Conservation (phyloP, 2,797 vertebrate species). For the Enteromius trimaculatus region DNA sequence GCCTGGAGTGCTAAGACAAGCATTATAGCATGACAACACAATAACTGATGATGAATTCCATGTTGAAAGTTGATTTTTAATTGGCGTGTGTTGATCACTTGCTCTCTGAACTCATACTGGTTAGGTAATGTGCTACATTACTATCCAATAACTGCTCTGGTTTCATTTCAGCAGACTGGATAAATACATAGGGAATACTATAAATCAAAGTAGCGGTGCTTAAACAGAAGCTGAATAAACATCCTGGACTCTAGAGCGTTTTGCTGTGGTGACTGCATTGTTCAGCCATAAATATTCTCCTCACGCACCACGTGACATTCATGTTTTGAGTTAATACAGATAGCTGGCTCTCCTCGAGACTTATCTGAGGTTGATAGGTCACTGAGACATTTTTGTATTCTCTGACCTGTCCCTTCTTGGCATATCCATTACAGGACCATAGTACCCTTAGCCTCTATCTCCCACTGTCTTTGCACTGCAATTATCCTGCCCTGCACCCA, state of each 20-base stretch:
- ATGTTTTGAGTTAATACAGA: conserved; percentile 40
- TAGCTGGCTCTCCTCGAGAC: conserved; percentile 13
- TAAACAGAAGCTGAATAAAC: conserved; percentile 45
- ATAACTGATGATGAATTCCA: neutral
- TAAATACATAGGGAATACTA: conserved; percentile 34
- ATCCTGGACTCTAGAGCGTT: conserved; percentile 32
- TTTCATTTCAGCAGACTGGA: conserved; percentile 14
- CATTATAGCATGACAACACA: conserved; percentile 6
- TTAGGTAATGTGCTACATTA: neutral
- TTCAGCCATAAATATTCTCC: conserved; percentile 43
- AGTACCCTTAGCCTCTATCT: conserved; percentile 24
- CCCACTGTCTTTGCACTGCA: conserved; percentile 19
- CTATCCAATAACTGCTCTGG: neutral
- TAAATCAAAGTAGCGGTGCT: conserved; percentile 42
- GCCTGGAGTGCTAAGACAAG: neutral
- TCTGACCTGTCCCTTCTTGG: neutral
- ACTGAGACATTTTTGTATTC: conserved; percentile 22
- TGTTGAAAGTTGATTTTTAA: neutral
- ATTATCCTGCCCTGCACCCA: conserved; percentile 43
- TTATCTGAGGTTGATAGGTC: conserved; percentile 30
- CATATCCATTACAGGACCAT: conserved; percentile 23
- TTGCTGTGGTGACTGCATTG: conserved; percentile 26
- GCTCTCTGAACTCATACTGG: conserved; percentile 1
- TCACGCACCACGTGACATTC: conserved; percentile 27
- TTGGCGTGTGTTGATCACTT: neutral